Evolutionary conservation across 2,888 invertebrate genomes (phyloP).

Genomic region (Kuschelorhynchus macadamiae): DNA sequence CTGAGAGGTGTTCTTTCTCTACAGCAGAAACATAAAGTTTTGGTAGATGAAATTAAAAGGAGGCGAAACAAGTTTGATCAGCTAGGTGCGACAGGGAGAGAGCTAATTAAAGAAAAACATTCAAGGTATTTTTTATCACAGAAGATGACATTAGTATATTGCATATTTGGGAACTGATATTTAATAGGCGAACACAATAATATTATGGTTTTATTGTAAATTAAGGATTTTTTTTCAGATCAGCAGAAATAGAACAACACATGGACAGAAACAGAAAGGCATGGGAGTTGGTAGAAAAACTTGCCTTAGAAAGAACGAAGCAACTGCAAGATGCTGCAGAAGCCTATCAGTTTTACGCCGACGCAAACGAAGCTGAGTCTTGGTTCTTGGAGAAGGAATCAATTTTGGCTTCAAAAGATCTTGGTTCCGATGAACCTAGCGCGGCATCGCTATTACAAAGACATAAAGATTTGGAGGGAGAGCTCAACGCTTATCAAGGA

Average conservation of each 20-base stretch:
- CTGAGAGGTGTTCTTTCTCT: constrained; percentile 89
- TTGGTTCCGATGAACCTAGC: constrained; percentile 91
- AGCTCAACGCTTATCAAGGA: constrained; percentile 88
- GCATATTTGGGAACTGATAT: too few species aligned
- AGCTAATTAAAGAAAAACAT: constrained; percentile 85
- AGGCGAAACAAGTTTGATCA: constrained; percentile 80
- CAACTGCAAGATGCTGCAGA: constrained; percentile 91
- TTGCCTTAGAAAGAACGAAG: constrained; percentile 81
- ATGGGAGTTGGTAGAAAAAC: constrained; percentile 90
- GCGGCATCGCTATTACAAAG: constrained; percentile 90
- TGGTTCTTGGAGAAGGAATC: constrained; percentile 98
- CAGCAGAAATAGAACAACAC: constrained; percentile 84
- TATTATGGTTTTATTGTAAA: too few species aligned
- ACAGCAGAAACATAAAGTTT: constrained; percentile 92
- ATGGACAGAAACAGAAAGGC: constrained; percentile 85
- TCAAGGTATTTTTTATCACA: constrained; percentile 70
- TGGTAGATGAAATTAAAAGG: constrained; percentile 90
- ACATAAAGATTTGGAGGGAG: constrained; percentile 89
- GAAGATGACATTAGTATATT: neutral
- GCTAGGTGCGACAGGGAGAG: constrained; percentile 74
- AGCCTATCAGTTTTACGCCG: constrained; percentile 97
- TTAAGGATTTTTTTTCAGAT: constrained; percentile 57
- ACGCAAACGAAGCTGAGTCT: constrained; percentile 97
- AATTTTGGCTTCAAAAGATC: constrained; percentile 89
- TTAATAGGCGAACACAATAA: too few species aligned